phyloP scores from a whole-genome alignment of 2,797 vertebrate species.

The Pseudochirops cupreus region DNA sequence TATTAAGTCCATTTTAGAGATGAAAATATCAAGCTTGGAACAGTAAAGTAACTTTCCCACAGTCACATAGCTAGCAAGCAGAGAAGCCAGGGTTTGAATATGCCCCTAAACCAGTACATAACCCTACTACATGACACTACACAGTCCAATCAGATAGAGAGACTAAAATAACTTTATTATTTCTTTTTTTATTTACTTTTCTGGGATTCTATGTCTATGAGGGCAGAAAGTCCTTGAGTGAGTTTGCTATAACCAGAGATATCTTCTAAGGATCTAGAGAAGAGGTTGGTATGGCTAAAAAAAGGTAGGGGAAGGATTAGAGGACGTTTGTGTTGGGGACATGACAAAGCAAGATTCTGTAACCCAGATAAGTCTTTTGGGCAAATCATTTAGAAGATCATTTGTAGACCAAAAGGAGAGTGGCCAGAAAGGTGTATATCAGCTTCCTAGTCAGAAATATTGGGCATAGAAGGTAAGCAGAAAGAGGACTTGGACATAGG shows the following conservation, averaged over 20 bases:
- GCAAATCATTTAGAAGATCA: no score
- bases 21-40: not conserved
- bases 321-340: not conserved
- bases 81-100: not conserved
- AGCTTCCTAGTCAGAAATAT: not conserved
- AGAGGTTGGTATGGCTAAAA: not conserved
- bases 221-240: not conserved
- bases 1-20: not conserved
- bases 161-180: not conserved
- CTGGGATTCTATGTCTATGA: not conserved
- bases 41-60: not conserved
- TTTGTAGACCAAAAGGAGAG: not conserved
- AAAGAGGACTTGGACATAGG: not conserved
- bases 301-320: not conserved
- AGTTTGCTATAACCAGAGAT: not conserved
- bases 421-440: not conserved
- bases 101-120: not conserved
- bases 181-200: not conserved
- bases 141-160: not conserved
- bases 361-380: not conserved
- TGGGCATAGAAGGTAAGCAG: not conserved
- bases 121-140: not conserved
- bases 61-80: not conserved
- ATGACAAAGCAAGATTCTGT: not conserved
- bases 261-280: not conserved